phyloP scores from a whole-genome alignment of 2,113 vertebrate genomes.

The Micronycteris hirsuta region DNA sequence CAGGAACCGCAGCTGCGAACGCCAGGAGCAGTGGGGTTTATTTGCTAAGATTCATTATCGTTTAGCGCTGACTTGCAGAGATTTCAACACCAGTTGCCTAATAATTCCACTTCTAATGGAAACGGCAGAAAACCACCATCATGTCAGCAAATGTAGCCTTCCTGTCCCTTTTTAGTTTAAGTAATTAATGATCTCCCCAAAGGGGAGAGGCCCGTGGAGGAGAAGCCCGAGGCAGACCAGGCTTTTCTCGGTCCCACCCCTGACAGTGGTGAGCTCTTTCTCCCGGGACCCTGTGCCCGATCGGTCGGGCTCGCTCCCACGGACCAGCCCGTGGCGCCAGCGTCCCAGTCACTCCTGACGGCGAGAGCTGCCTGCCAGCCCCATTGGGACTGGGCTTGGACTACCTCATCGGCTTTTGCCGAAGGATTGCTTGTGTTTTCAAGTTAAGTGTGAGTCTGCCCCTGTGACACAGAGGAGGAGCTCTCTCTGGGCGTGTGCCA shows the following conservation, averaged over 20 bases:
- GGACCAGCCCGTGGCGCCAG: neutral
- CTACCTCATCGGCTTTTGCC: neutral
- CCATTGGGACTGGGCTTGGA: neutral
- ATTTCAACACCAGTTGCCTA: neutral
- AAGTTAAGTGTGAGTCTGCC: neutral
- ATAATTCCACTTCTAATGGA: neutral
- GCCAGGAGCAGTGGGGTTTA: neutral
- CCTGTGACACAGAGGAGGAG: neutral
- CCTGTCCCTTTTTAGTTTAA: neutral
- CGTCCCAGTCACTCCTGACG: neutral
- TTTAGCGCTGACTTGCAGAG: neutral
- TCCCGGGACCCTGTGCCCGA: neutral
- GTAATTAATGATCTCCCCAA: neutral
- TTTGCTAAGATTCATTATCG: neutral
- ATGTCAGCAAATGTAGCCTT: neutral
- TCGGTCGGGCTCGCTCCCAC: neutral
- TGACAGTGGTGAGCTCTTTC: neutral
- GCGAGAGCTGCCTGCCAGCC: neutral
- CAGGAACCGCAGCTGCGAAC: neutral
- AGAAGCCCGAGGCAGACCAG: neutral
- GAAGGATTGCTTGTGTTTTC: neutral
- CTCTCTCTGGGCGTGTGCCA: neutral
- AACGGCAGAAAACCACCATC: neutral
- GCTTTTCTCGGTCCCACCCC: neutral
- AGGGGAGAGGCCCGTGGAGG: neutral